These are phyloP conservation scores for Wiebesia pumilae DNA, from an alignment of 1,140 invertebrate species.

Conservation along the genomic window DNA sequence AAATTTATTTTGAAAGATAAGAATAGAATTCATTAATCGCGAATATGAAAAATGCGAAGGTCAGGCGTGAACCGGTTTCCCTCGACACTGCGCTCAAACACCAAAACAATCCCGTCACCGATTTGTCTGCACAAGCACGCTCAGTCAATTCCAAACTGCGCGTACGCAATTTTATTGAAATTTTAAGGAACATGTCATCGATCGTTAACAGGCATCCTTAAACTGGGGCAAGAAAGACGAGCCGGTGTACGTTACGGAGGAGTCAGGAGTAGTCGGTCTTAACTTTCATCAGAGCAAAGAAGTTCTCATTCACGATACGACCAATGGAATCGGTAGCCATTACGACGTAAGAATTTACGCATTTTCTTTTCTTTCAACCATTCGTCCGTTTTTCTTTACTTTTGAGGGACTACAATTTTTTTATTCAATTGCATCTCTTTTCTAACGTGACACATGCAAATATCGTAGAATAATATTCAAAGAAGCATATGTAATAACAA, in stretches of 20 bases:
- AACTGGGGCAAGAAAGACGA: constrained; percentile 88
- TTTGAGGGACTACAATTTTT: background rate
- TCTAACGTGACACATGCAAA: too few relatives aligned
- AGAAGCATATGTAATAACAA: too few relatives aligned
- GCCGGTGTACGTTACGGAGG: constrained; percentile 87
- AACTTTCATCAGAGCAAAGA: constrained; percentile 94
- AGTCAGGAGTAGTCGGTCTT: constrained; percentile 88
- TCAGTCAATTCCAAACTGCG: background rate
- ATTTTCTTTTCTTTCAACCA: background rate
- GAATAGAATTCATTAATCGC: too few relatives aligned
- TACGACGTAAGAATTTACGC: constrained; percentile 69
- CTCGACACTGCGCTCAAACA: background rate
- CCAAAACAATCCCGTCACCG: background rate
- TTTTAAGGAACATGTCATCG: background rate
- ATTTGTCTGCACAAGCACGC: background rate
- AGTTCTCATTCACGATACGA: constrained; percentile 84
- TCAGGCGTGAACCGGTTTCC: background rate
- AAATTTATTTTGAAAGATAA: too few relatives aligned
- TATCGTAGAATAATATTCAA: too few relatives aligned
- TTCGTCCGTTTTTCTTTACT: background rate
- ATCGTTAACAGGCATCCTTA: constrained; percentile 78
- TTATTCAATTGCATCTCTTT: too few relatives aligned
- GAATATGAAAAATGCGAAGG: background rate
- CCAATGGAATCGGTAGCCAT: constrained; percentile 79
- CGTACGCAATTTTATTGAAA: background rate